These are phyloP conservation scores for Danio jaintianensis DNA, from an alignment of 2,797 vertebrate species.

Conservation along the genomic window DNA sequence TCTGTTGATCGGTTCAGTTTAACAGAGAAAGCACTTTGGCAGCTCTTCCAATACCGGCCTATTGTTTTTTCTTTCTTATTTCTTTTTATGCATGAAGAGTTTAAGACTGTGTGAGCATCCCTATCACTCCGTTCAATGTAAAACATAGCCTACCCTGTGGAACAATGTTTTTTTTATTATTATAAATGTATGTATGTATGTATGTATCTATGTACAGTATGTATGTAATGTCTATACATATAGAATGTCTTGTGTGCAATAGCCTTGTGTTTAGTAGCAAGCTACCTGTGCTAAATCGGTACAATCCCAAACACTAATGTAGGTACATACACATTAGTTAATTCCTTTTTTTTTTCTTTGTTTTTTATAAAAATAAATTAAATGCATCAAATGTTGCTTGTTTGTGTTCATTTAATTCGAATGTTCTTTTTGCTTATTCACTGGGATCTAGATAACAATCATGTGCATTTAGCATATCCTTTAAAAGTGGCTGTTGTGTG, in stretches of 20 bases:
- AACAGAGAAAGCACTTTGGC: constrained; percentile 84
- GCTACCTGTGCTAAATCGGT: constrained; percentile 82
- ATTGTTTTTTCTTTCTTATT: constrained; percentile 42
- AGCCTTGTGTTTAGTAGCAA: constrained; percentile 82
- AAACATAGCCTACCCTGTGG: constrained; percentile 69
- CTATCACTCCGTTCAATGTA: constrained; percentile 63
- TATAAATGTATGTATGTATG: constrained; percentile 72
- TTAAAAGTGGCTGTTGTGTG: background rate
- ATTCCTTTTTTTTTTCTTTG: constrained; percentile 8
- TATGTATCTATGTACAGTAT: constrained; percentile 78
- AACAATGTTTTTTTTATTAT: constrained; percentile 66
- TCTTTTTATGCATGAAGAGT: constrained; percentile 63
- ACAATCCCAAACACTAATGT: constrained; percentile 85
- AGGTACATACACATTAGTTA: constrained; percentile 77
- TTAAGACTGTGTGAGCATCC: constrained; percentile 64
- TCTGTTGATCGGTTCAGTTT: constrained; percentile 48
- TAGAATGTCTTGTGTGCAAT: constrained; percentile 85
- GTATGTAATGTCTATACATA: constrained; percentile 73
- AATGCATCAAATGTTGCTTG: constrained; percentile 64
- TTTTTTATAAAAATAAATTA: constrained; percentile 75
- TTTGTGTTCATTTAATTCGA: background rate
- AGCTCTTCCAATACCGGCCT: constrained; percentile 76
- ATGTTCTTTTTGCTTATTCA: background rate
- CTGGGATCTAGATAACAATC: background rate
- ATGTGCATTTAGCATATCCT: background rate